These are phyloP conservation scores for Pristis pectinata DNA, from an alignment of 2,797 vertebrate species.

Conservation along the genomic window DNA sequence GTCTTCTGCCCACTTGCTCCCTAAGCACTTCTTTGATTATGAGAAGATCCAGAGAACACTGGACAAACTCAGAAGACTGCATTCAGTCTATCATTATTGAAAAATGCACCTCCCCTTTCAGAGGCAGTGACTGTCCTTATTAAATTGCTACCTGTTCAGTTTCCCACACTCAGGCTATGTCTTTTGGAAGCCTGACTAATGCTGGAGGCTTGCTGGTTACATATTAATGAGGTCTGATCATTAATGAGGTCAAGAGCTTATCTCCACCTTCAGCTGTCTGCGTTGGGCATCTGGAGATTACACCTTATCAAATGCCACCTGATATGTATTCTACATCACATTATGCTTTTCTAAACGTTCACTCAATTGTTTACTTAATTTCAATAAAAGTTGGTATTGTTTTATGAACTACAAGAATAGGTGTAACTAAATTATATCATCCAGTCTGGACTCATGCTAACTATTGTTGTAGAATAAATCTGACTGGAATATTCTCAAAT, in stretches of 20 bases:
- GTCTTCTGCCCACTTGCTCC: not conserved
- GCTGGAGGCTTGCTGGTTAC: not conserved
- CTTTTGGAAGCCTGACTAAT: not conserved
- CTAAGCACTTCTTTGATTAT: not conserved
- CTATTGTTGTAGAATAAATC: not conserved
- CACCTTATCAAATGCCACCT: not conserved
- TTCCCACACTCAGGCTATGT: not conserved
- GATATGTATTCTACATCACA: no score
- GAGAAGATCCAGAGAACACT: no score
- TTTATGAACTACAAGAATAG: not conserved
- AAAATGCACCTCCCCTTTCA: not conserved
- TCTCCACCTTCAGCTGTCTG: not conserved
- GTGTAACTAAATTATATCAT: not conserved
- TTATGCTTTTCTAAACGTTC: conserved; percentile 11
- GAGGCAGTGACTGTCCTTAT: not conserved
- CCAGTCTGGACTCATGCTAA: not conserved
- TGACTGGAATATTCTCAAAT: not conserved
- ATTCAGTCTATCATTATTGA: not conserved
- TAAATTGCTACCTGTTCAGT: not conserved
- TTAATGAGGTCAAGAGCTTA: no score
- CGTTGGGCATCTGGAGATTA: not conserved
- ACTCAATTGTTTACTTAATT: conserved; percentile 3
- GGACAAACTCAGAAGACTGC: not conserved
- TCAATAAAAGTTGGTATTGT: not conserved
- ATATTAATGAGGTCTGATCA: not conserved